These are phyloP conservation scores for Callyntrura guangdongensis DNA, from an alignment of 2,888 invertebrate genomes.

Conservation along the genomic window DNA sequence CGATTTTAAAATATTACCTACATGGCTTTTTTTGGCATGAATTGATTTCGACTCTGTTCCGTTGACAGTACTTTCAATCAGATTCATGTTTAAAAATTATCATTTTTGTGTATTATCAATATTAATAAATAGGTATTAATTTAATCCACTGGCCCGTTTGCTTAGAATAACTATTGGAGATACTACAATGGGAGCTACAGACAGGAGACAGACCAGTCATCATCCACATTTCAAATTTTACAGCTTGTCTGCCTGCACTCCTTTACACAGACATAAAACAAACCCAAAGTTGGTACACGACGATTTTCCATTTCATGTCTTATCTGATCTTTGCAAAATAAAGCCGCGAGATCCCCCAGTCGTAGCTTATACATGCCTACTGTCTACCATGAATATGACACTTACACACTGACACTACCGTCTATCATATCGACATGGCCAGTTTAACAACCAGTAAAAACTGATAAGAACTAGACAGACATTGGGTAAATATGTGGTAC, in stretches of 20 bases:
- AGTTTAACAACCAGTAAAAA: constrained; percentile 54
- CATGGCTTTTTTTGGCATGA: no score
- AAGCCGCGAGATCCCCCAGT: neutral
- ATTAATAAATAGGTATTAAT: no score
- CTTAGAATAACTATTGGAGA: no score
- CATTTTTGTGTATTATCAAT: no score
- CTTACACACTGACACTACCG: neutral
- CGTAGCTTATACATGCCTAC: neutral
- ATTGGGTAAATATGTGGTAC: constrained; percentile 19
- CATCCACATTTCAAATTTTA: neutral
- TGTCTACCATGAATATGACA: neutral
- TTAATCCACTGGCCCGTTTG: no score
- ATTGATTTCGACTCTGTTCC: no score
- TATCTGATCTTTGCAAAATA: constrained; percentile 1
- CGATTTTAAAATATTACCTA: no score
- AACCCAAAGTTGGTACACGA: neutral
- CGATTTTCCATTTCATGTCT: neutral
- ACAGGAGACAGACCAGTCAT: neutral
- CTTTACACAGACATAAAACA: neutral
- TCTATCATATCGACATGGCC: no score
- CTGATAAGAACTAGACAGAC: constrained; percentile 60
- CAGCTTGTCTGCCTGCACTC: neutral
- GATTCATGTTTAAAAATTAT: no score
- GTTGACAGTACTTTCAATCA: no score
- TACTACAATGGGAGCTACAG: neutral